Evolutionary conservation across 2,888 invertebrate genomes (phyloP), one percentile per base, ranked within the genome.

Genomic region (Andrena flavipes): DNA sequence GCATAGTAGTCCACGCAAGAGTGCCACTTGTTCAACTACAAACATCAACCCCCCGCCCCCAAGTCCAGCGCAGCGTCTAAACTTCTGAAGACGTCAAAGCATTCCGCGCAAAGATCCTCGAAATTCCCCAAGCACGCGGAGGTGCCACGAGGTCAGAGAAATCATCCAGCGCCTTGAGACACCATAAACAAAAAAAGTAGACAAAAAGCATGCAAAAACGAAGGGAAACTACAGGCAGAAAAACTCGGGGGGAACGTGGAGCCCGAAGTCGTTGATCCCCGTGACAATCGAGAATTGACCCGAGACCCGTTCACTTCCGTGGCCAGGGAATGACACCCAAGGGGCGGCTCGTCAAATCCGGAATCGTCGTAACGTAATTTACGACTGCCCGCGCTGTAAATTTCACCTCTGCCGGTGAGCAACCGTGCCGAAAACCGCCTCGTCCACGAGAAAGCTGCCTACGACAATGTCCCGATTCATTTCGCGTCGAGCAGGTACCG

Each of bases 301-400:
- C 1, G 23, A 26, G 30, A 8, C 30, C n/a, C 35, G 48, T 65
- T 42, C 49, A 4, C 56, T 56, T 8, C 23, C 23, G 16, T 42
- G 26, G 8, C 13, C 26, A 5, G 29, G 29, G 7, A 56, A 78
- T 16, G 60, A 20, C 3, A 42, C 30, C 56, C 49, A 60, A 30
- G 30, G n/a, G 56, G 60, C 59, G 59, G 74, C 59, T 75, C 56
- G 80, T 85, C 79, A 76, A 73, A 77, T 77, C 71, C 64, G 64
- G 75, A 30, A 75, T 84, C 73, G 82, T 73, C 84, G 82, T 49
- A 71, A 77, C 51, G 62, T 78, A 82, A 87, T 87, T 87, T 87
- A 87, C 76, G 81, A 73, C 56, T 56, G 72, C 59, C 74, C 69
- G 68, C 63, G 54, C 42, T 85, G 83, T 73, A 86, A 88, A 88